phyloP scores from a whole-genome alignment of 2,888 invertebrate species.

The Trimorus sp. region DNA sequence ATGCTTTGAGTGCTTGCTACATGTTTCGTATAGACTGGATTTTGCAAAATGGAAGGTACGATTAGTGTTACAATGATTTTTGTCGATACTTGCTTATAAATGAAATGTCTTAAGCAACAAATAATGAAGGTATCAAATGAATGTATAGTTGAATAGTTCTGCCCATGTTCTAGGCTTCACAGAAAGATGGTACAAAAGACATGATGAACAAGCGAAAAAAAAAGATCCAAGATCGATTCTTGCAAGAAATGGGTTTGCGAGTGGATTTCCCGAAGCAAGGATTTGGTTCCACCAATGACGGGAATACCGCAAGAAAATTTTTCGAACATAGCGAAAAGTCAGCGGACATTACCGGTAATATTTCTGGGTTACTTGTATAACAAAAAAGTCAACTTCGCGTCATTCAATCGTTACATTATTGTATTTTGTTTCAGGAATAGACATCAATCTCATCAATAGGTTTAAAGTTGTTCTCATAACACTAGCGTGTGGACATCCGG shows the following conservation, averaged over 20 bases:
- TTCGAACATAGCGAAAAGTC: constrained; percentile 13
- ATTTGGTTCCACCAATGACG: constrained; percentile 36
- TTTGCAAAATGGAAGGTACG: too few species aligned
- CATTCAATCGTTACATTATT: too few species aligned
- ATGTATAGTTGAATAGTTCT: too few species aligned
- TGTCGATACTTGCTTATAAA: too few species aligned
- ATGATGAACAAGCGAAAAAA: constrained; percentile 12
- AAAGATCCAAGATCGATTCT: constrained; percentile 35
- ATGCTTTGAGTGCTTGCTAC: too few species aligned
- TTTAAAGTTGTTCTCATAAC: constrained; percentile 12
- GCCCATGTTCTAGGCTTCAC: too few species aligned
- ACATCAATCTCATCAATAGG: background rate
- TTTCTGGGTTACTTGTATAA: too few species aligned
- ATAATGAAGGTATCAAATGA: too few species aligned
- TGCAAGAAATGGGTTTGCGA: background rate
- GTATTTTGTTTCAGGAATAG: constrained; percentile 9
- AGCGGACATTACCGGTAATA: constrained; percentile 26
- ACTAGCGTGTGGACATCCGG: constrained; percentile 7
- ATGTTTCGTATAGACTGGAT: too few species aligned
- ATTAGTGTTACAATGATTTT: too few species aligned
- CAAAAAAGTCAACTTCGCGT: too few species aligned
- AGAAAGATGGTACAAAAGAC: constrained; percentile 66
- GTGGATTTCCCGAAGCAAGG: constrained; percentile 39
- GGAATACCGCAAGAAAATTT: constrained; percentile 37
- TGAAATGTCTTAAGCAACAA: too few species aligned